These are phyloP conservation scores for Cherax destructor DNA, from an alignment of 1,140 invertebrate species.

Conservation along the genomic window DNA sequence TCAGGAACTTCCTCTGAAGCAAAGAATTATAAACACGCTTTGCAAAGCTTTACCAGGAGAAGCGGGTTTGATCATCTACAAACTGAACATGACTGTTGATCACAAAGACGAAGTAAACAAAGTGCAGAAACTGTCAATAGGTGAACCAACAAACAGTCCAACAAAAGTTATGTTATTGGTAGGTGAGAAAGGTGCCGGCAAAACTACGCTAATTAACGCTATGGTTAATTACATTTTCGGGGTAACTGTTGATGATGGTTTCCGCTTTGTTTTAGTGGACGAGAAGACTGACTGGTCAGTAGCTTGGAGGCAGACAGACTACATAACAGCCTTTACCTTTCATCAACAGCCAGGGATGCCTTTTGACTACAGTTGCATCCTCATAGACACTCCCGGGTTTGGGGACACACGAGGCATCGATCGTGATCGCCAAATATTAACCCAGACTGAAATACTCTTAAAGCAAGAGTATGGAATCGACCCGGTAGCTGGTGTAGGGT, in stretches of 20 bases:
- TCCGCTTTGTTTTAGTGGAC: slow-evolving; percentile 37
- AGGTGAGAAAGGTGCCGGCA: slow-evolving; percentile 28
- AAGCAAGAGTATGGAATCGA: not conserved
- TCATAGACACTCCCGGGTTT: slow-evolving; percentile 12
- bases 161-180: slow-evolving; percentile 40
- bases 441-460: not conserved
- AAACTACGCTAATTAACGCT: slow-evolving; percentile 47
- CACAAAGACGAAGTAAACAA: slow-evolving; percentile 30
- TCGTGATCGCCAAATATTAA: slow-evolving; percentile 13
- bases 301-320: slow-evolving; percentile 39
- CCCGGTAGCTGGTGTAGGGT: not conserved
- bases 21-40: too few relatives aligned
- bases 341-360: slow-evolving; percentile 44
- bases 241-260: slow-evolving; percentile 30
- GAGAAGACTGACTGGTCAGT: slow-evolving; percentile 34
- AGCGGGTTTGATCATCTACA: not conserved
- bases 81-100: slow-evolving; percentile 13
- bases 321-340: slow-evolving; percentile 40
- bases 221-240: slow-evolving; percentile 45
- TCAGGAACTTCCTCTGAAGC: too few relatives aligned
- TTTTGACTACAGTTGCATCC: slow-evolving; percentile 38
- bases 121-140: slow-evolving; percentile 28
- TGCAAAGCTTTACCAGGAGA: not conserved
- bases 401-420: not conserved
- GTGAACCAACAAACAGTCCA: slow-evolving; percentile 14